Base-by-base conservation (phyloP, 1,140 invertebrate genomes). In the Zaprionus vittiger region DNA sequence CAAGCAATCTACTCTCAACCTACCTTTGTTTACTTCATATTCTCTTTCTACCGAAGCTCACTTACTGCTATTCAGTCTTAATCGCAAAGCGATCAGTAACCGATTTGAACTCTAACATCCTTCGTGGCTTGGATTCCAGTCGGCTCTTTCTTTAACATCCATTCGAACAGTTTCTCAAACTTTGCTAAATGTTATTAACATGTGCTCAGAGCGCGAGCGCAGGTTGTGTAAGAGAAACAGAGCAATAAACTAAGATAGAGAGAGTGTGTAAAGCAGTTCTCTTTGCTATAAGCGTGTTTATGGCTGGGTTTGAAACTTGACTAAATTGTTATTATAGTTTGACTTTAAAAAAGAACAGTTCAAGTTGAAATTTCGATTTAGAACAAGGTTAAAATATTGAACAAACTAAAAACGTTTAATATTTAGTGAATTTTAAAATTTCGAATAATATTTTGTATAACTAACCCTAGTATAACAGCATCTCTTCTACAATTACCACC, bases 151-250 rank as follows among this genome's bases (percentile, higher is more conserved):
- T 17, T 1, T 31, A 22, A 34, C 31, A 9, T 15, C 5, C 3
- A 14, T 57, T 41, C 34, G 6, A 28, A 66, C 54, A 24, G 24
- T 31, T 2, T 14, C 20, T 24, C 0, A 1, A 56, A 44, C 64
- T 56, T 28, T 66, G 34, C 52, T 66, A 56, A 66, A 66, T 66
- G 64, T 66, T 66, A 66, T 38, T 65, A 55, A 41, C 63, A 54
- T 55, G 15, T n/a, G 24, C 37, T 56, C 54, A 66, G 14, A 22
- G 54, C 64, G 54, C 54, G n/a, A 11, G 64, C 64, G 64, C 64
- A 66, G n/a, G 44, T 9, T 0, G 2, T 1, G 2, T 28, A 66
- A 66, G 64, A 66, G 64, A 31, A n/a, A 52, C 11, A 14, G 4
- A 5, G 47, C 17, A 0, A 22, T 20, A 20, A 24, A 52, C 11